phyloP scores from a whole-genome alignment of 2,888 invertebrate genomes.

The Nomada ruficornis region DNA sequence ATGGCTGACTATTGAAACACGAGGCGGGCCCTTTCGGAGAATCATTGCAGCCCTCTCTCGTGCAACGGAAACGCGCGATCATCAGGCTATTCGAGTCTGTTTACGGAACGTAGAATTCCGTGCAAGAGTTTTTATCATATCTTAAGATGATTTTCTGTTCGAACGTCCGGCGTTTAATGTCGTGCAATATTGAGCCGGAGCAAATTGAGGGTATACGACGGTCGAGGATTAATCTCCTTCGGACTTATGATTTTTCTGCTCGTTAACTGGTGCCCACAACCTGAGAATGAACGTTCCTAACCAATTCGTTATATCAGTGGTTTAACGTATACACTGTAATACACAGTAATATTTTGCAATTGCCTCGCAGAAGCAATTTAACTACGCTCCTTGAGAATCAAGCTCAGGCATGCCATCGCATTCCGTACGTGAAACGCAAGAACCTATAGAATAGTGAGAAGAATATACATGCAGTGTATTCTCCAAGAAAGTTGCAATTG shows the following conservation, averaged over 20 bases:
- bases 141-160: slow-evolving; percentile 21
- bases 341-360: neutral
- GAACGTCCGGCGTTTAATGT: slow-evolving; percentile 17
- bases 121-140: slow-evolving; percentile 8
- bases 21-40: neutral
- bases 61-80: slow-evolving; percentile 40
- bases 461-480: too few relatives aligned
- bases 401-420: too few relatives aligned
- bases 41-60: slow-evolving; percentile 17
- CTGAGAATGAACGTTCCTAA: slow-evolving; percentile 6
- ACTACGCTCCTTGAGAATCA: neutral
- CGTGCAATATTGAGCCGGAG: slow-evolving; percentile 18
- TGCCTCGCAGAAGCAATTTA: neutral
- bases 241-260: slow-evolving; percentile 25
- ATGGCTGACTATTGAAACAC: slow-evolving; percentile 26
- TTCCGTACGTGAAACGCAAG: too few relatives aligned
- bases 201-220: slow-evolving; percentile 6
- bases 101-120: slow-evolving; percentile 23
- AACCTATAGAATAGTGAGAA: too few relatives aligned
- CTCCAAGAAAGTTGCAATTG: too few relatives aligned
- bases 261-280: neutral
- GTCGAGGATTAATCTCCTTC: slow-evolving; percentile 11
- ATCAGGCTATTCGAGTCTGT: slow-evolving; percentile 19
- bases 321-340: too few relatives aligned
- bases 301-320: neutral